Conservation (phyloP, 2,797 vertebrate species). For the Arnoldichthys spilopterus region DNA sequence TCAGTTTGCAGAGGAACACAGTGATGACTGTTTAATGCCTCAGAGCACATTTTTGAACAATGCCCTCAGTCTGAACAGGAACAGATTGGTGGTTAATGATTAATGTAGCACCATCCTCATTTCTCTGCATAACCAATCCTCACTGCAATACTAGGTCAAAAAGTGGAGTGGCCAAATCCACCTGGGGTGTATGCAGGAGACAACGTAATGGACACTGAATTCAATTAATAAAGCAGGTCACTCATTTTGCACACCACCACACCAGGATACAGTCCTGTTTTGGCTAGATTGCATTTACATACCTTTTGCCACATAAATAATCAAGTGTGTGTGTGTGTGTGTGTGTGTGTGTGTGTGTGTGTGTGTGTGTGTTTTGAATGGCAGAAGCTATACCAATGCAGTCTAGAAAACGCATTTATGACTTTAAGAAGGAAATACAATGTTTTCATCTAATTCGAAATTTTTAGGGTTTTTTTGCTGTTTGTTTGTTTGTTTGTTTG, state of each 20-base stretch:
- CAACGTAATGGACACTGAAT: background rate
- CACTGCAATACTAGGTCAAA: conserved; percentile 8
- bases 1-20: background rate
- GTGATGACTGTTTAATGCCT: conserved; percentile 2
- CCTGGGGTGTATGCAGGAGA: background rate
- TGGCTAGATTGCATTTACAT: background rate
- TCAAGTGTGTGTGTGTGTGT: no score
- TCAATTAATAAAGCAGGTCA: background rate
- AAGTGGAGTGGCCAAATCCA: background rate
- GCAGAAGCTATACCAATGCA: no score
- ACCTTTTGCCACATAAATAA: no score
- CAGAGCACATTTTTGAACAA: conserved; percentile 15
- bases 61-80: conserved; percentile 46
- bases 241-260: background rate
- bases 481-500: no score
- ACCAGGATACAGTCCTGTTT: background rate
- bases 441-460: no score
- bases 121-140: background rate
- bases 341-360: no score
- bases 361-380: no score
- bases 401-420: no score
- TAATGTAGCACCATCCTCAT: conserved; percentile 67
- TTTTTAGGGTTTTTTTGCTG: no score
- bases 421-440: no score
- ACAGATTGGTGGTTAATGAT: conserved; percentile 78